Evolutionary conservation across 2,888 invertebrate genomes (phyloP).

Genomic region (Imbricaverruca yamaguchii): DNA sequence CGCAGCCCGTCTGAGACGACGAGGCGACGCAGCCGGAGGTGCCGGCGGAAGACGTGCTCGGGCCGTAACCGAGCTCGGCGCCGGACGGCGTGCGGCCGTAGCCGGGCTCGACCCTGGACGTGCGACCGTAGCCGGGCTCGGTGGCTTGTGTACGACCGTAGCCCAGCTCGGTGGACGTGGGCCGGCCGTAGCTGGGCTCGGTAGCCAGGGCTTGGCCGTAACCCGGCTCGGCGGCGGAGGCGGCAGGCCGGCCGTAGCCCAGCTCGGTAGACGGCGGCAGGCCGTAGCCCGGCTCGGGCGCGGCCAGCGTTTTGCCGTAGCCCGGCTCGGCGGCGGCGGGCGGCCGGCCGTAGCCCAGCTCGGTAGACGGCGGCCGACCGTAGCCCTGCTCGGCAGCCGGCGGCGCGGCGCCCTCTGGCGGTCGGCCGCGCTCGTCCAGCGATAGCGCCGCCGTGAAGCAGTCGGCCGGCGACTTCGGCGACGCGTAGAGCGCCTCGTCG

Average conservation of each 20-base stretch:
- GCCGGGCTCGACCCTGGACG: not conserved
- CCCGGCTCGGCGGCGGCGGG: conserved; percentile 19
- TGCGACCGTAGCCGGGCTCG: conserved; percentile 14
- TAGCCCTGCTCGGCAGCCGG: conserved; percentile 24
- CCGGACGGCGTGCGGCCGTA: conserved; percentile 24
- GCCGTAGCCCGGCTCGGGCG: conserved; percentile 26
- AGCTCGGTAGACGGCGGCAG: conserved; percentile 25
- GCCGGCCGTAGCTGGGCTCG: conserved; percentile 19
- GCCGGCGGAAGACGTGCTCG: not conserved
- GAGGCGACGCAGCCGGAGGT: not conserved
- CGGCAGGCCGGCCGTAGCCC: not conserved
- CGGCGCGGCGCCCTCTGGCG: conserved; percentile 26
- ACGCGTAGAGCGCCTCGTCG: conserved; percentile 1
- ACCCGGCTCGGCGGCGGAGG: not conserved
- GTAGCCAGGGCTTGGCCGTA: conserved; percentile 25
- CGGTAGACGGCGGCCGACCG: conserved; percentile 26
- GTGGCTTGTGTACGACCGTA: conserved; percentile 23
- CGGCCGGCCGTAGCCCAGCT: not conserved
- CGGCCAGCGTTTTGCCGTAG: conserved; percentile 23
- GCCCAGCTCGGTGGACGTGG: not conserved
- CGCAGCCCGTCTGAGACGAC: too few relatives aligned
- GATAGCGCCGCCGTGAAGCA: conserved; percentile 28
- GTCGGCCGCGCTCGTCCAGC: conserved; percentile 31
- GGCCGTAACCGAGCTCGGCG: conserved; percentile 15
- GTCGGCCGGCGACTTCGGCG: conserved; percentile 4